These are phyloP conservation scores for Scaptomyza caliginosa DNA, from an alignment of 2,888 invertebrate species.

Conservation along the genomic window DNA sequence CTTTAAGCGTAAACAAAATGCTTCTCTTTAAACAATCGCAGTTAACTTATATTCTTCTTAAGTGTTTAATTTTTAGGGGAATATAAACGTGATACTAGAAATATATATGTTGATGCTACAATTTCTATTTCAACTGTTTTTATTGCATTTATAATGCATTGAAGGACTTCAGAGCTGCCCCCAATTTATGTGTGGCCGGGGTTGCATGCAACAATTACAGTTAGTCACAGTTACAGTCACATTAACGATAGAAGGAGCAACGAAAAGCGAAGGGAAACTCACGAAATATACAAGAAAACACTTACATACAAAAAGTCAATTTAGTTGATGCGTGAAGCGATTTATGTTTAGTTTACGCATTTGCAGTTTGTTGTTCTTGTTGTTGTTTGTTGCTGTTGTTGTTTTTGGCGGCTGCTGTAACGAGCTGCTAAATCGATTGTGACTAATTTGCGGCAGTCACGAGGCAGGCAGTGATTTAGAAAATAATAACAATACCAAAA, in stretches of 20 bases:
- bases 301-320: conserved; percentile 45
- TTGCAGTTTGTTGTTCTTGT: conserved; percentile 36
- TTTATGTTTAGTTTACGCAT: conserved; percentile 62
- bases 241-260: conserved; percentile 9
- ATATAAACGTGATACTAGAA: too few species aligned
- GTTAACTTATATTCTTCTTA: too few species aligned
- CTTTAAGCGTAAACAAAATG: too few species aligned
- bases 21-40: too few species aligned
- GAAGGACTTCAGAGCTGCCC: conserved; percentile 3
- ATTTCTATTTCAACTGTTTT: too few species aligned
- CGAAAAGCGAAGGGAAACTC: neutral
- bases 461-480: conserved; percentile 60
- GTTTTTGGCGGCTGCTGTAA: conserved; percentile 64
- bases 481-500: conserved; percentile 37
- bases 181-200: conserved; percentile 20
- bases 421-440: conserved; percentile 79
- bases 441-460: conserved; percentile 75
- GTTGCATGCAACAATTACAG: conserved; percentile 47
- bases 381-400: conserved; percentile 27
- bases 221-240: conserved; percentile 50
- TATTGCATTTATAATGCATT: too few species aligned
- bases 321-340: conserved; percentile 73
- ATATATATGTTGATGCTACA: too few species aligned
- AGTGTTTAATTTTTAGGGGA: too few species aligned
- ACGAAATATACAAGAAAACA: neutral